These are phyloP conservation scores for Lethenteron camtschaticum DNA, from an alignment of 2,113 vertebrate species.

Conservation along the genomic window DNA sequence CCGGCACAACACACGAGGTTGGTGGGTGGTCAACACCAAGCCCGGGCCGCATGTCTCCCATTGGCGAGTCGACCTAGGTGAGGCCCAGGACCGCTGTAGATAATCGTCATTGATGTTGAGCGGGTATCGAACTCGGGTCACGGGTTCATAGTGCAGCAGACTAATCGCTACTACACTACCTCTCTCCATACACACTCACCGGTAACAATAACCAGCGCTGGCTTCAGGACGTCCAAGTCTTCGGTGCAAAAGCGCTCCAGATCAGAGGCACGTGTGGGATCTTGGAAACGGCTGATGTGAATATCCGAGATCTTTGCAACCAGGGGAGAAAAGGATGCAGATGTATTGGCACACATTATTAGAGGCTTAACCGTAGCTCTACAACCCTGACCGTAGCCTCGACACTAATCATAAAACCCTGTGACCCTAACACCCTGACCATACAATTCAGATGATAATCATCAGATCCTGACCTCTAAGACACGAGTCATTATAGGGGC, in stretches of 20 bases:
- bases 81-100: background rate
- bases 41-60: too few species aligned
- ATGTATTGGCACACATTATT: too few species aligned
- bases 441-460: too few species aligned
- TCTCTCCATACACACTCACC: slow-evolving; percentile 25
- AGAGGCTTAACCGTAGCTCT: too few species aligned
- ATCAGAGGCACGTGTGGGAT: slow-evolving; percentile 42
- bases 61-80: background rate
- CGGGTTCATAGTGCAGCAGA: background rate
- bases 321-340: too few species aligned
- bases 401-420: too few species aligned
- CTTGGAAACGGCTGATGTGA: slow-evolving; percentile 67
- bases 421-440: too few species aligned
- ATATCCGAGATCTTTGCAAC: slow-evolving; percentile 54
- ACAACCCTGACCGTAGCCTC: too few species aligned
- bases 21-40: too few species aligned
- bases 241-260: slow-evolving; percentile 79
- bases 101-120: background rate
- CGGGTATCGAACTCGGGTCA: background rate
- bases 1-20: too few species aligned
- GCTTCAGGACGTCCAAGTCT: slow-evolving; percentile 52
- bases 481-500: too few species aligned
- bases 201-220: slow-evolving; percentile 65
- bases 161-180: background rate
- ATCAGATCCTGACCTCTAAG: too few species aligned